Evolutionary conservation across 2,888 invertebrate genomes (phyloP).

Genomic region (Electrophaes corylata): DNA sequence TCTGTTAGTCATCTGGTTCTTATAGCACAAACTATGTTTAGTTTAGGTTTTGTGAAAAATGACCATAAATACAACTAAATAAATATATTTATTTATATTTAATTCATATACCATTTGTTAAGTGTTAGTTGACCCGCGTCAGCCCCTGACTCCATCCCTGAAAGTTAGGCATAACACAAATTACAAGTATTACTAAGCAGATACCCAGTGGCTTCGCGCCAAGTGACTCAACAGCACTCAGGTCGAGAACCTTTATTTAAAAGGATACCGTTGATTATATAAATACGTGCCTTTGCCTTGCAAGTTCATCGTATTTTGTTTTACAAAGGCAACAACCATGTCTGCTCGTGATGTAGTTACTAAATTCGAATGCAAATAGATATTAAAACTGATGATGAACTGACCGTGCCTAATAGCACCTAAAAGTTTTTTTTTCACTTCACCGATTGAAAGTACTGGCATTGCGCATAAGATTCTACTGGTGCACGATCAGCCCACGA

Average conservation of each 20-base stretch:
- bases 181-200: slow-evolving; percentile 19
- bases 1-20: no score
- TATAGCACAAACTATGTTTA: no score
- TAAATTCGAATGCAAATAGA: background rate
- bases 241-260: slow-evolving; percentile 32
- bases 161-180: slow-evolving; percentile 13
- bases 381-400: no score
- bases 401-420: no score
- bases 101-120: no score
- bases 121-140: background rate
- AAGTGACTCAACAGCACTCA: slow-evolving; percentile 33
- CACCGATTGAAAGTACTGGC: no score
- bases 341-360: background rate
- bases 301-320: background rate
- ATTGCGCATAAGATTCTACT: no score
- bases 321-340: background rate
- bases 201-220: slow-evolving; percentile 23
- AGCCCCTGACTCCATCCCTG: slow-evolving; percentile 8
- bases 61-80: no score
- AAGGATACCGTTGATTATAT: slow-evolving; percentile 24
- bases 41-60: no score
- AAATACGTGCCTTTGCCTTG: slow-evolving; percentile 10
- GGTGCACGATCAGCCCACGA: no score
- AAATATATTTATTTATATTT: no score
- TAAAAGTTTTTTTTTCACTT: no score